Conservation (phyloP, 92 coral and sea anemone species). For the Ricordea florida region DNA sequence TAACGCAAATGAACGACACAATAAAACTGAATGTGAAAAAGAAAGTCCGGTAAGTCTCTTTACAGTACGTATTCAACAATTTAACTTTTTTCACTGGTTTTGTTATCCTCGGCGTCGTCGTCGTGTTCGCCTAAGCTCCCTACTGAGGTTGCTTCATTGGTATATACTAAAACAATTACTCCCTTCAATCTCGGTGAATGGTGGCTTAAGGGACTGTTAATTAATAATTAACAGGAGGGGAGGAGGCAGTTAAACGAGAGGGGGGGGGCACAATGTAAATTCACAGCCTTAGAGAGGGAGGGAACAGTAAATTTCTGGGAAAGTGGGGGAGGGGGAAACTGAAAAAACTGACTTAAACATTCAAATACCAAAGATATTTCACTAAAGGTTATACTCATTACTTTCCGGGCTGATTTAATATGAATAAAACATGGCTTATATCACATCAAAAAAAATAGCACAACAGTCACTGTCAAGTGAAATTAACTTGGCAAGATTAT, state of each 20-base stretch:
- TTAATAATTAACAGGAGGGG: too few species aligned
- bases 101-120: too few species aligned
- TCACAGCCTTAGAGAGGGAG: background rate
- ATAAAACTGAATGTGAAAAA: too few species aligned
- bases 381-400: background rate
- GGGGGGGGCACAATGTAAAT: background rate
- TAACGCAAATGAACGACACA: too few species aligned
- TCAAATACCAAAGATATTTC: background rate
- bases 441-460: background rate
- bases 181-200: too few species aligned
- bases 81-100: too few species aligned
- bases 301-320: background rate
- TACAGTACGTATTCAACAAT: too few species aligned
- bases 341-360: background rate
- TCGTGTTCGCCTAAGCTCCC: too few species aligned
- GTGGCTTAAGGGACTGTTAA: too few species aligned
- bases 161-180: too few species aligned
- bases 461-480: background rate
- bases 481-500: background rate
- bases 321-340: background rate
- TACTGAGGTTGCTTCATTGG: too few species aligned
- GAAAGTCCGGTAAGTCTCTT: too few species aligned
- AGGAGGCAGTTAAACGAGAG: background rate
- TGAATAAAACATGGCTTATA: background rate
- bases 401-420: background rate